A percentile compares a stretch with the other conserved stretches of the same genome.
Evolutionary conservation across 2,113 vertebrate genomes (phyloP).

Genomic region (Genyomyrus donnyi): DNA sequence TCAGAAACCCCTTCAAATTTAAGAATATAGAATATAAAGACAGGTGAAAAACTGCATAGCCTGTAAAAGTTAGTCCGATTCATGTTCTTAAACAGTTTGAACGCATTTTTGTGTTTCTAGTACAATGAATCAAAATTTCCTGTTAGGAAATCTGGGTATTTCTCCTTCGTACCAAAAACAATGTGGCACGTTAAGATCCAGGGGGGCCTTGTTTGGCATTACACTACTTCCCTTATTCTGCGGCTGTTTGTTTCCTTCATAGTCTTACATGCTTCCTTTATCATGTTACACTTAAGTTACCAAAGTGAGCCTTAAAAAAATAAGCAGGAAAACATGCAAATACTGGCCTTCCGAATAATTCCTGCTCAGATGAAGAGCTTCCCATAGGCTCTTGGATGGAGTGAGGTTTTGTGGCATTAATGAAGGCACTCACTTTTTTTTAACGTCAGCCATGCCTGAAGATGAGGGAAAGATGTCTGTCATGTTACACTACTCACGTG

Average conservation of each 20-base stretch:
- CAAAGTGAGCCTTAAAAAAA: neutral
- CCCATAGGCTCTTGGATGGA: neutral
- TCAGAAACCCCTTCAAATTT: neutral
- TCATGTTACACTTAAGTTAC: neutral
- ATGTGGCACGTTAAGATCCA: neutral
- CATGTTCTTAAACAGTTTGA: neutral
- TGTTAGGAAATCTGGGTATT: neutral
- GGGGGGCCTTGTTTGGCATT: neutral
- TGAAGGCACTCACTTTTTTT: neutral
- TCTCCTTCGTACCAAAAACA: constrained; percentile 14
- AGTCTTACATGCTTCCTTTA: neutral
- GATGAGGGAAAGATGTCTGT: neutral
- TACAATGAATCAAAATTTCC: neutral
- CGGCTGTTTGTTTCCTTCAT: neutral
- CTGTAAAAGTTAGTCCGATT: neutral
- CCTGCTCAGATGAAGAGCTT: neutral
- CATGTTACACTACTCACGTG: constrained; percentile 58
- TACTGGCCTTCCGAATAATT: neutral
- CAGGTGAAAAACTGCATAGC: neutral
- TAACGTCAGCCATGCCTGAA: neutral
- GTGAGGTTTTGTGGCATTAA: neutral
- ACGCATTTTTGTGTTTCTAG: neutral
- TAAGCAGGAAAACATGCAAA: neutral
- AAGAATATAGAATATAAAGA: neutral
- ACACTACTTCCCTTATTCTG: constrained; percentile 10